Evolutionary conservation across 2,113 vertebrate species (phyloP), one percentile per base, ranked within the genome.

Genomic region (Poecile atricapillus): DNA sequence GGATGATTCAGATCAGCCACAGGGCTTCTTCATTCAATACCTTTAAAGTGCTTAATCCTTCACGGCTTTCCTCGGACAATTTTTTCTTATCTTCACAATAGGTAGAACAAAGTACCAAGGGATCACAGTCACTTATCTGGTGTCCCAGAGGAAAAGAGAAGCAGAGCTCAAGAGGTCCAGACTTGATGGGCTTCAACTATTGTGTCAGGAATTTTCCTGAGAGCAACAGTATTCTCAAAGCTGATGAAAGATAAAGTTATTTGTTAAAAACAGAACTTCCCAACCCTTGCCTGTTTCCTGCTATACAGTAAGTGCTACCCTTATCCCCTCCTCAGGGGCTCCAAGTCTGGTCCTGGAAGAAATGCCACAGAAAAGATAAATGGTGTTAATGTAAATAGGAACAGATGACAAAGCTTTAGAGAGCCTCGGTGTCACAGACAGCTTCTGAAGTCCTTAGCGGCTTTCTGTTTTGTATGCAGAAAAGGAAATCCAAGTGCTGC

Each of bases 251-350:
- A 74, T 65, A 88, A 94, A 90, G 63, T 20, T 89, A 47, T 70
- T 94, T 94, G 74, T 84, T 93, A 94, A 75, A 95, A 91, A 70
- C 71, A 83, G 64, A 92, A 94, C 55, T 87, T 96, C 90, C 82
- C 79, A 90, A 90, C 39, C 37, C 63, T 80, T 2, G 1, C 21
- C 49, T 11, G 2, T 77, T 96, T 97, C 95, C 88, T 96, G 64
- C 64, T 50, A 50, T 83, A 93, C 37, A 93, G 64, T 73, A 69
- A 92, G n/a, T 24, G 39, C 71, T 69, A 53, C 55, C 63, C 63
- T 76, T 43, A 78, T 62, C 63, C 49, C 46, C 47, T 88, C 75
- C 82, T 74, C 23, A 68, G 53, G 55, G 83, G 19, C 39, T 58
- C n/a, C 39, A 58, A 46, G 53, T 28, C 53, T 70, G 63, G 52